These are phyloP conservation scores for Sebastes trivittatus DNA, from an alignment of 2,797 vertebrate genomes.

Conservation along the genomic window DNA sequence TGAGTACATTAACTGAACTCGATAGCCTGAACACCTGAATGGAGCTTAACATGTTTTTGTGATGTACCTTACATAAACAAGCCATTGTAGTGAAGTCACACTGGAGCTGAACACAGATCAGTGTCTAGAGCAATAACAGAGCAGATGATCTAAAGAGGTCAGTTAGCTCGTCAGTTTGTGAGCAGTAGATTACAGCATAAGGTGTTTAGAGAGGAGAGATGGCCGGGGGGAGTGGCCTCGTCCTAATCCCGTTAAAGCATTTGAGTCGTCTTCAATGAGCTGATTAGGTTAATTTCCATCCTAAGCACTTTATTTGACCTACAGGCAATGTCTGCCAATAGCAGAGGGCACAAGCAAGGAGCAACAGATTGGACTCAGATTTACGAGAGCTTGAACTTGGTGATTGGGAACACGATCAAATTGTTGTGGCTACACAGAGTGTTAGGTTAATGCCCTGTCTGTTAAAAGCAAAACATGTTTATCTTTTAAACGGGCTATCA, in stretches of 20 bases:
- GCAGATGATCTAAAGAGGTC: slow-evolving; percentile 72
- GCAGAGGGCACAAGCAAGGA: slow-evolving; percentile 28
- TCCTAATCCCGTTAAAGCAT: slow-evolving; percentile 80
- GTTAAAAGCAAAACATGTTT: not conserved
- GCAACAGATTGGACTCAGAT: slow-evolving; percentile 68
- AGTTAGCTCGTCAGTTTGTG: slow-evolving; percentile 42
- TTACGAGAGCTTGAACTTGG: slow-evolving; percentile 44
- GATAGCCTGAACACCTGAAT: not conserved
- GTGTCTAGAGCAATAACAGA: slow-evolving; percentile 7
- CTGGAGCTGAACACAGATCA: slow-evolving; percentile 27
- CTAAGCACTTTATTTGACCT: slow-evolving; percentile 65
- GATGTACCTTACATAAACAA: not conserved
- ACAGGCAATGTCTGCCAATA: slow-evolving; percentile 17
- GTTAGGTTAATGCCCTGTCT: slow-evolving; percentile 51
- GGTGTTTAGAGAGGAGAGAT: slow-evolving; percentile 70
- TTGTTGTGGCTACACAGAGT: slow-evolving; percentile 59
- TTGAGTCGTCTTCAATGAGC: slow-evolving; percentile 77
- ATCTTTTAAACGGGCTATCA: slow-evolving; percentile 4
- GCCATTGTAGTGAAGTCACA: not conserved
- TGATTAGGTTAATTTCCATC: slow-evolving; percentile 72
- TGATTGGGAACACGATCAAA: slow-evolving; percentile 31
- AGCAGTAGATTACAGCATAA: slow-evolving; percentile 69
- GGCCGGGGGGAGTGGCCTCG: slow-evolving; percentile 50
- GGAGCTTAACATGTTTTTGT: not conserved
- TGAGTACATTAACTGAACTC: not conserved